Evolutionary conservation across 2,888 invertebrate genomes (phyloP), one percentile per base, ranked within the genome.

Genomic region (Drosophila algonquin): DNA sequence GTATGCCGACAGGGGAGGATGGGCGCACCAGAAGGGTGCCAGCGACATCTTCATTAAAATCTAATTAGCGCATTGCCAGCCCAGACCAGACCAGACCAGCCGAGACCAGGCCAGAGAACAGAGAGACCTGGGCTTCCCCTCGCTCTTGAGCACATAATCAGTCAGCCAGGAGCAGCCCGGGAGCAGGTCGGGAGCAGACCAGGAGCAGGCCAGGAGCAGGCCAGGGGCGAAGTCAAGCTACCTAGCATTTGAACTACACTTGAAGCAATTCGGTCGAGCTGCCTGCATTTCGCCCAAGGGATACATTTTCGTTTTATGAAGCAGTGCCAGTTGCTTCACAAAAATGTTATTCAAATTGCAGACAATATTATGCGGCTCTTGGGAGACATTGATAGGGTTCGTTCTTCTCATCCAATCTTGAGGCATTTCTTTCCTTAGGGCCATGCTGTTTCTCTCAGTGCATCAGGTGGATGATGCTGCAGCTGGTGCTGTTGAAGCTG

Each of bases 21-120:
- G 27, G 12, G 24, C 8, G 53, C 50, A 48, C 24, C 44, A 51
- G 56, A 57, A 57, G 54, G 61, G 59, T 52, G 55, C 60, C 64
- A 68, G 87, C 87, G 84, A 90, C 90, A 90, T 89, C 90, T 90
- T 85, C 90, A 90, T 90, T 90, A 89, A 90, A 90, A 90, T 89
- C 86, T 91, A 90, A 91, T 90, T 90, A 90, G 91, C 90, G 86
- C 89, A 83, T 81, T 83, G 80, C 80, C 57, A 59, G 79, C 46
- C 50, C 35, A 61, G 40, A 47, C 65, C 27, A 6, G 27, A 1
- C 27, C 27, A 10, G 32, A 45, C 40, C 8, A 30, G 30, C n/a
- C n/a, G n/a, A 6, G 27, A 1, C 27, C 27, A 10, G 32, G 48
- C 40, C 8, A 30, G 30, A 30, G 30, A 30, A 46, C 45, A 48